These are phyloP conservation scores for Oligia latruncula DNA, from an alignment of 2,888 invertebrate species.

Conservation along the genomic window DNA sequence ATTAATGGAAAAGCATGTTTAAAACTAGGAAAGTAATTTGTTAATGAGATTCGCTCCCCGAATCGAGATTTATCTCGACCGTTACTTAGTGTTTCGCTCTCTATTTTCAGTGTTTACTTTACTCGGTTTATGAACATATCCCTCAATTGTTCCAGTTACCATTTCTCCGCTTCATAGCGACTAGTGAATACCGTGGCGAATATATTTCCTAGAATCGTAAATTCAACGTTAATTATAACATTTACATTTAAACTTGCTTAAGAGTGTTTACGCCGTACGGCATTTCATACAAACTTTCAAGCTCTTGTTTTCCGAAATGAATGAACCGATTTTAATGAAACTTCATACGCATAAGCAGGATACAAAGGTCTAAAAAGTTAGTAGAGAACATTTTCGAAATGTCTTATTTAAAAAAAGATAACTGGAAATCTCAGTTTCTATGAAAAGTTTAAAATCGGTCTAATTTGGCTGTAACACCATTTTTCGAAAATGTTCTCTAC, in stretches of 20 bases:
- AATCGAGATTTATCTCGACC: background rate
- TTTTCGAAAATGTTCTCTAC: too few relatives aligned
- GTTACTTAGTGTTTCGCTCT: background rate
- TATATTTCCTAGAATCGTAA: background rate
- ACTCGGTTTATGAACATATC: background rate
- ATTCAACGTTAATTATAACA: constrained; percentile 14
- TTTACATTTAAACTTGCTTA: constrained; percentile 22
- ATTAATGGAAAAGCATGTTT: background rate
- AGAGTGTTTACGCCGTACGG: too few relatives aligned
- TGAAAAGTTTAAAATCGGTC: too few relatives aligned
- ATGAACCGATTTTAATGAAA: too few relatives aligned
- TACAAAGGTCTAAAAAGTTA: too few relatives aligned
- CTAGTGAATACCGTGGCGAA: background rate
- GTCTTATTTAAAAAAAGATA: too few relatives aligned
- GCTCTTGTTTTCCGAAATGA: too few relatives aligned
- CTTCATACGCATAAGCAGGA: too few relatives aligned
- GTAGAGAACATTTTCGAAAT: too few relatives aligned
- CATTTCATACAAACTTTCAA: too few relatives aligned
- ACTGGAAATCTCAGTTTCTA: too few relatives aligned
- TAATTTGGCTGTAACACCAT: too few relatives aligned
- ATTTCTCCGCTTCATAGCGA: background rate
- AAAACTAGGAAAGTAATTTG: background rate
- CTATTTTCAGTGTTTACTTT: background rate
- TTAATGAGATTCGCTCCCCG: background rate
- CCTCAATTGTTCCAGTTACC: background rate